Evolutionary conservation across 2,797 vertebrate species (phyloP).

Genomic region (Tympanoctomys barrerae): DNA sequence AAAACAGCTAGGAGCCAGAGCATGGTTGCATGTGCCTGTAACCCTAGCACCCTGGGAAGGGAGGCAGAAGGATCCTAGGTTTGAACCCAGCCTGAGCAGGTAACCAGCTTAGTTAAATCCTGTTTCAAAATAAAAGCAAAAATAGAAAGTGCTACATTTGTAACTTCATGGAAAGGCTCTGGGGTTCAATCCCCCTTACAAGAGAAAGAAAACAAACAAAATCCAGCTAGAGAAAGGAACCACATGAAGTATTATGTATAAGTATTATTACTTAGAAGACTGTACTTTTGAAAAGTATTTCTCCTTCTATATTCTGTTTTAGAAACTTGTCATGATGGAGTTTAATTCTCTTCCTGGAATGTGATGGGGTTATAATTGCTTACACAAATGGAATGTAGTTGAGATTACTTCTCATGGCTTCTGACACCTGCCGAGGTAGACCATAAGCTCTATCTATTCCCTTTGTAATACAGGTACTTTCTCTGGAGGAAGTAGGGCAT

Average conservation of each 20-base stretch:
- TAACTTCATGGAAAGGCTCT: background rate
- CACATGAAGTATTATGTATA: background rate
- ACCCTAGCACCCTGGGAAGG: background rate
- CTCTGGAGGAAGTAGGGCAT: background rate
- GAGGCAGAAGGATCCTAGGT: background rate
- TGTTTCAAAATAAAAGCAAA: background rate
- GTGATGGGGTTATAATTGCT: background rate
- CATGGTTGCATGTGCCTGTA: background rate
- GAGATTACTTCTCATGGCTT: background rate
- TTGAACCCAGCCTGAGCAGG: background rate
- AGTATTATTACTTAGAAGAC: background rate
- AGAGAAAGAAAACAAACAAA: background rate
- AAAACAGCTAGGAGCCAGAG: background rate
- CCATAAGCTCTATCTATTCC: background rate
- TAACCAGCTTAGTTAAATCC: background rate
- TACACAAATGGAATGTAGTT: background rate
- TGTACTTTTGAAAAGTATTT: slow-evolving; percentile 3
- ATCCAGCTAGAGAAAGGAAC: background rate
- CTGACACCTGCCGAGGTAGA: background rate
- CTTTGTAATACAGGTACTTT: background rate
- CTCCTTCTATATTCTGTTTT: background rate
- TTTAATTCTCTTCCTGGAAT: slow-evolving; percentile 5
- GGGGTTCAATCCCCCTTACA: background rate
- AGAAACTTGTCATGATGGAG: background rate
- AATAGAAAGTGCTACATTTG: background rate